Conservation (phyloP, 2,113 vertebrate species). For the Isichthys henryi region DNA sequence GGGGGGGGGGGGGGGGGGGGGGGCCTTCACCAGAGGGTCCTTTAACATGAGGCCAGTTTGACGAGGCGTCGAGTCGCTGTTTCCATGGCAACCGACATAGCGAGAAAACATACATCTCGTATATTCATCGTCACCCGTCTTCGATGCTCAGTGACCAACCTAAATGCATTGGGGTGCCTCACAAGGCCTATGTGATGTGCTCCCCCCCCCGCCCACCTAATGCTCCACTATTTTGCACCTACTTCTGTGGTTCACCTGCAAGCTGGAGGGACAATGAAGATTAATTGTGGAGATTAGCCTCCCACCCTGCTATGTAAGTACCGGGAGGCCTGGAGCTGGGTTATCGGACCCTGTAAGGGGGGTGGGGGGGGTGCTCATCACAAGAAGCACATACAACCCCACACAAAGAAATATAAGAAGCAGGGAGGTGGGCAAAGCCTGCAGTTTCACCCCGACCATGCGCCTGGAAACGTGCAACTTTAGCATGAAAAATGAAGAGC, state of each 20-base stretch:
- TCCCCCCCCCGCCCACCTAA: neutral
- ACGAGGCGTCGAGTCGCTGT: neutral
- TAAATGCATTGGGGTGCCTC: neutral
- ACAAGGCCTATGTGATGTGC: too few relatives aligned
- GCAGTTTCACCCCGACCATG: neutral
- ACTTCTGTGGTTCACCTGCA: neutral
- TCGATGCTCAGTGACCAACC: neutral
- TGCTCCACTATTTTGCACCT: neutral
- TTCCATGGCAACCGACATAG: neutral
- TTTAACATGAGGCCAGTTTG: neutral
- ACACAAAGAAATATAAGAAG: neutral
- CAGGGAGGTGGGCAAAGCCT: neutral
- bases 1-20: too few relatives aligned
- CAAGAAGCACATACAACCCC: neutral
- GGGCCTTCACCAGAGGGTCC: neutral
- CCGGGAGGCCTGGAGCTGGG: neutral
- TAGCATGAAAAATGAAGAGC: neutral
- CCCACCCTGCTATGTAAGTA: neutral
- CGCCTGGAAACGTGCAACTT: neutral
- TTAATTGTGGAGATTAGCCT: conserved; percentile 2
- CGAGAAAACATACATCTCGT: neutral
- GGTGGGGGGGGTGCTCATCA: neutral
- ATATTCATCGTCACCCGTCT: neutral
- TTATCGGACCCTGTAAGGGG: neutral
- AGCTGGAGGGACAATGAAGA: neutral